A percentile compares a stretch with the other conserved stretches of the same genome.
phyloP scores from a whole-genome alignment of 30 jellyfish, hydroid and myxozoan species.

The Morbakka virulenta region DNA sequence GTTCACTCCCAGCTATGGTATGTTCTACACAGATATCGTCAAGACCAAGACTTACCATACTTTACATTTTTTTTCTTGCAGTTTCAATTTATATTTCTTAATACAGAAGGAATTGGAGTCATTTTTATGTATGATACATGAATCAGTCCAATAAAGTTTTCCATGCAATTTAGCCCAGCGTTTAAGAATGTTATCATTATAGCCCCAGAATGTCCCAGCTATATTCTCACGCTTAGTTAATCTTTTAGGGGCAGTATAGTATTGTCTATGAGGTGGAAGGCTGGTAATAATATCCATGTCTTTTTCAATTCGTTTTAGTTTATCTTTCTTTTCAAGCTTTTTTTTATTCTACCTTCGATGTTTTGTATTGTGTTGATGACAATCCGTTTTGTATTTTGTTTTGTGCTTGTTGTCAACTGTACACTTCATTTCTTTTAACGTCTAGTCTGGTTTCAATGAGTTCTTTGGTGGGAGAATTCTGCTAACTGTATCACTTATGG shows the following conservation, averaged over 20 bases:
- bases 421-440: background rate
- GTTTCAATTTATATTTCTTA: background rate
- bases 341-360: constrained; percentile 8
- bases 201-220: constrained; percentile 12
- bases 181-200: background rate
- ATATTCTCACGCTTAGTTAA: background rate
- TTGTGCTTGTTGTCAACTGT: background rate
- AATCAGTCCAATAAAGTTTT: background rate
- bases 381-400: constrained; percentile 12
- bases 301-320: background rate
- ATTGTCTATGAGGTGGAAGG: constrained; percentile 28
- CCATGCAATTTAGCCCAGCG: constrained; percentile 24
- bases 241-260: constrained; percentile 8
- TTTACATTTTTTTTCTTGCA: background rate
- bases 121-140: background rate
- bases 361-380: background rate
- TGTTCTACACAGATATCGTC: constrained; percentile 5
- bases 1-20: constrained; percentile 14
- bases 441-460: background rate
- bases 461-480: background rate
- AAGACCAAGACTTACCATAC: background rate
- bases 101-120: background rate
- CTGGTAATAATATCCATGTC: background rate
- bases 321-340: constrained; percentile 7
- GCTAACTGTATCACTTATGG: background rate